These are phyloP conservation scores for Elachura formosa DNA, from an alignment of 2,113 vertebrate species.

Conservation along the genomic window DNA sequence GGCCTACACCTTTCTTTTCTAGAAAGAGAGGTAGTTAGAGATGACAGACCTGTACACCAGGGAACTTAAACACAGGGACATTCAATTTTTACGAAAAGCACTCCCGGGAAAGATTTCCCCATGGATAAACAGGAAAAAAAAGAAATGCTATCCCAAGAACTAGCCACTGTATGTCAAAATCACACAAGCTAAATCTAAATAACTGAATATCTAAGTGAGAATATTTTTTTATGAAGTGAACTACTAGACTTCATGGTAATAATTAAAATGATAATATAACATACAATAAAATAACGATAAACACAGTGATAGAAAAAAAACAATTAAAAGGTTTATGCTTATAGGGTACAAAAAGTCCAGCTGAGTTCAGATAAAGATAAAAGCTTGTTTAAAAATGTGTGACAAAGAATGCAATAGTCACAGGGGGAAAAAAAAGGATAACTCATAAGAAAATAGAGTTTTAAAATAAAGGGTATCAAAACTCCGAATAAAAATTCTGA, in stretches of 20 bases:
- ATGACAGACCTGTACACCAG: neutral
- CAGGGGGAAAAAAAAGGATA: neutral
- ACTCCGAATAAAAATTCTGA: neutral
- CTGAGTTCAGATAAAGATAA: neutral
- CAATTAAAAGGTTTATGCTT: neutral
- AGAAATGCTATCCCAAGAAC: neutral
- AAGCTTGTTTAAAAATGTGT: neutral
- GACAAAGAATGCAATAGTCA: neutral
- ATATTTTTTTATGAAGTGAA: neutral
- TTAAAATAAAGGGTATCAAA: neutral
- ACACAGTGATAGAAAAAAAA: neutral
- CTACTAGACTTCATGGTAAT: neutral
- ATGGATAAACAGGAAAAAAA: neutral
- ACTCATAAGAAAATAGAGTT: neutral
- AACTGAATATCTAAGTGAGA: neutral
- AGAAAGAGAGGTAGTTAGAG: neutral
- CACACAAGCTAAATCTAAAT: neutral
- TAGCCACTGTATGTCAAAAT: neutral
- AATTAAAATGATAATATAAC: neutral
- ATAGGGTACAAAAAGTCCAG: neutral
- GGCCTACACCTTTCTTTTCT: neutral
- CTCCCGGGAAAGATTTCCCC: neutral
- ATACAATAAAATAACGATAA: neutral
- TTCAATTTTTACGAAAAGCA: neutral
- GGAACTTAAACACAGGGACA: neutral